Conservation (phyloP, 2,797 vertebrate genomes). For the Fratercula arctica region DNA sequence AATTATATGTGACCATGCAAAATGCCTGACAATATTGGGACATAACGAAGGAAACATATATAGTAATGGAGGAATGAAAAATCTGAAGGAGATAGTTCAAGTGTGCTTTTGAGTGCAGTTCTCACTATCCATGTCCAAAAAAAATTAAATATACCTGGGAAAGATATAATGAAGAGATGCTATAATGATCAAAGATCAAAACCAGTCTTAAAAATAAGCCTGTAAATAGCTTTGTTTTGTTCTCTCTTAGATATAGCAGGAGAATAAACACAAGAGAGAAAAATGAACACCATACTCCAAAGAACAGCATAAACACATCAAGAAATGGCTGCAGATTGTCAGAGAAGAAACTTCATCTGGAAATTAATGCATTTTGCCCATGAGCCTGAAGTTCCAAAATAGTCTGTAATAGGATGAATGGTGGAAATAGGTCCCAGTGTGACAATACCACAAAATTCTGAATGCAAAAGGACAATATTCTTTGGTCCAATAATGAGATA, state of each 20-base stretch:
- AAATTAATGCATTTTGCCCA: background rate
- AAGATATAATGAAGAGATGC: background rate
- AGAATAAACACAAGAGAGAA: background rate
- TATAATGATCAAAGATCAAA: background rate
- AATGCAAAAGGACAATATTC: background rate
- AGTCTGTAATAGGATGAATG: background rate
- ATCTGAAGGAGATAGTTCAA: background rate
- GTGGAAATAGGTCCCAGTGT: background rate
- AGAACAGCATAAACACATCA: background rate
- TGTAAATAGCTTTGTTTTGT: background rate
- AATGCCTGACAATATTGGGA: background rate
- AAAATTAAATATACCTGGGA: background rate
- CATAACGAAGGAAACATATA: background rate
- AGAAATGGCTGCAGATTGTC: background rate
- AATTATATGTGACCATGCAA: background rate
- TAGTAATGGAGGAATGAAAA: background rate
- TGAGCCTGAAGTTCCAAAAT: background rate
- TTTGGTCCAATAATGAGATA: background rate
- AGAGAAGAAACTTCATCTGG: background rate
- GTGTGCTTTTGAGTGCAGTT: background rate
- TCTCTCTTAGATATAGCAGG: background rate
- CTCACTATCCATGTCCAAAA: background rate
- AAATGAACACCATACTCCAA: background rate
- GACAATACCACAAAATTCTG: background rate
- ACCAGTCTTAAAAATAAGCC: background rate